Conservation (phyloP, 2,113 vertebrate species). For the Melospiza georgiana region DNA sequence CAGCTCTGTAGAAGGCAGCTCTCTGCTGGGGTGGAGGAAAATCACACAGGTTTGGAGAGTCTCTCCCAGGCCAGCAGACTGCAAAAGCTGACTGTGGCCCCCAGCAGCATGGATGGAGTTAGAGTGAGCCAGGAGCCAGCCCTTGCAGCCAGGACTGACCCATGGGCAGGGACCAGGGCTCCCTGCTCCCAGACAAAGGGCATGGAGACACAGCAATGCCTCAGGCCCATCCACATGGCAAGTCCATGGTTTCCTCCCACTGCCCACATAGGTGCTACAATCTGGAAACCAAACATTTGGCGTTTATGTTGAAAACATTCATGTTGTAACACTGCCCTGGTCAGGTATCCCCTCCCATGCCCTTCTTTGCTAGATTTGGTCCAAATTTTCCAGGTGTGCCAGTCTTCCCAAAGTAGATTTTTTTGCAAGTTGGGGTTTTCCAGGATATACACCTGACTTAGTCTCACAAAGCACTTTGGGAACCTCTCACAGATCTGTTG, state of each 20-base stretch:
- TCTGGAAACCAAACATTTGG: background rate
- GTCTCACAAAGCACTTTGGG: fast-evolving
- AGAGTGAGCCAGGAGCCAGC: background rate
- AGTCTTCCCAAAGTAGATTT: background rate
- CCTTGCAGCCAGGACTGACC: background rate
- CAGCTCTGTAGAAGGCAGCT: background rate
- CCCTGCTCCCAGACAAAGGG: fast-evolving
- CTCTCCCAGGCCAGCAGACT: background rate
- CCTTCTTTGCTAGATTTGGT: background rate
- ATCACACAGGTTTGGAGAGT: background rate
- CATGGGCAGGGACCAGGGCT: background rate
- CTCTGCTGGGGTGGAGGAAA: background rate
- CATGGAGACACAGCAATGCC: fast-evolving
- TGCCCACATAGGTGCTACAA: background rate
- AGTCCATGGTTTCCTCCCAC: background rate
- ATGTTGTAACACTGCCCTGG: background rate
- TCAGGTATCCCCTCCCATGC: background rate
- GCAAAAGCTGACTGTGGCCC: background rate
- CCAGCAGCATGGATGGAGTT: background rate
- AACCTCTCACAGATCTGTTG: background rate
- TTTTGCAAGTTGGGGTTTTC: background rate
- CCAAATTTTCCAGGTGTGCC: background rate
- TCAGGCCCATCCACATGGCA: background rate
- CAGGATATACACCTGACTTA: background rate
- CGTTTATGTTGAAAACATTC: background rate